A percentile compares a stretch with the other conserved stretches of the same genome.
Evolutionary conservation across 2,888 invertebrate genomes (phyloP).

Genomic region (Strigamia maritima): DNA sequence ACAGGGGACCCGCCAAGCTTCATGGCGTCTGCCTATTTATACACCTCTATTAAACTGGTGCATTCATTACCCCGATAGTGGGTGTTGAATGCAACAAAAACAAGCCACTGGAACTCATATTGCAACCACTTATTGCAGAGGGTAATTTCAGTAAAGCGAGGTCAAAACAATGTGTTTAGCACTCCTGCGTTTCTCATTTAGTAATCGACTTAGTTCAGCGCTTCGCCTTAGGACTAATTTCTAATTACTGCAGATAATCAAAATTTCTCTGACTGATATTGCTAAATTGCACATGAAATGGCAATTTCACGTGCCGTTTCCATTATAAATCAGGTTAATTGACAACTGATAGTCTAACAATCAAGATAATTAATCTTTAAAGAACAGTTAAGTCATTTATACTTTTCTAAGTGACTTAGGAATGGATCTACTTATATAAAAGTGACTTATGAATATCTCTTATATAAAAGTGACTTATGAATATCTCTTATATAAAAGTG

Average conservation of each 20-base stretch:
- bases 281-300: not conserved
- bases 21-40: not conserved
- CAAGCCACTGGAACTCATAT: not conserved
- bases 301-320: not conserved
- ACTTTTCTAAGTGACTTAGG: no score
- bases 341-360: not conserved
- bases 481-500: no score
- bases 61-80: constrained; percentile 8
- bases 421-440: no score
- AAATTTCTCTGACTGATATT: not conserved
- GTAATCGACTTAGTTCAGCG: not conserved
- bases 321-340: not conserved
- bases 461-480: no score
- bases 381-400: no score
- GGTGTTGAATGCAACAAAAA: constrained; percentile 21
- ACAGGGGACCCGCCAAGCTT: constrained; percentile 15
- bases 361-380: no score
- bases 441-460: no score
- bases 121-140: not conserved
- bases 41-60: constrained; percentile 21
- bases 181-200: no score
- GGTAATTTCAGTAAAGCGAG: not conserved
- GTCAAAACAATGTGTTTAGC: not conserved
- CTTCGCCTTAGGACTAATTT: not conserved
- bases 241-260: not conserved